Evolutionary conservation across 1,140 invertebrate genomes (phyloP).

Genomic region (Neuroterus valhalla): DNA sequence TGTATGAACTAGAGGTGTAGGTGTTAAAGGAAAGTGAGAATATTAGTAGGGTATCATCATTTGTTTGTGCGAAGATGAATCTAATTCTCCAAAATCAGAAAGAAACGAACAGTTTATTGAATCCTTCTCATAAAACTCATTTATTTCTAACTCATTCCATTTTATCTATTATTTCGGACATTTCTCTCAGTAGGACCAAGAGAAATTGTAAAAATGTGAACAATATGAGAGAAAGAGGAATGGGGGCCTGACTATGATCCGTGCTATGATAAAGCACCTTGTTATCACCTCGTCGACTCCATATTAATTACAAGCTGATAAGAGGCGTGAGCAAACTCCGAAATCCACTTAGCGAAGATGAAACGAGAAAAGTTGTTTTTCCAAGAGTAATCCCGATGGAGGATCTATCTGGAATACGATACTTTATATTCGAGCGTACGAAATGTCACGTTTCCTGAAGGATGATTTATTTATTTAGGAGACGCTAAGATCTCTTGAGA

Average conservation of each 20-base stretch:
- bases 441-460: not conserved
- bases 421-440: not conserved
- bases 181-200: too few relatives aligned
- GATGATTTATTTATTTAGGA: conserved; percentile 23
- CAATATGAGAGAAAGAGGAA: not conserved
- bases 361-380: conserved; percentile 21
- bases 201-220: not conserved
- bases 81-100: too few relatives aligned
- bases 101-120: too few relatives aligned
- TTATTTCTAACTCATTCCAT: too few relatives aligned
- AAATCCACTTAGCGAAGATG: conserved; percentile 10
- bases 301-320: conserved; percentile 3
- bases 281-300: conserved; percentile 2
- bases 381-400: not conserved
- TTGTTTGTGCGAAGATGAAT: too few relatives aligned
- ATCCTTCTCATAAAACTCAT: too few relatives aligned
- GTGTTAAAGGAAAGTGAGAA: too few relatives aligned
- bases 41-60: too few relatives aligned
- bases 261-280: not conserved
- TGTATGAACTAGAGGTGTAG: too few relatives aligned
- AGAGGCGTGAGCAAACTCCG: conserved; percentile 12
- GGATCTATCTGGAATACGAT: not conserved
- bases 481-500: not conserved
- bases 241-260: not conserved
- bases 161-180: too few relatives aligned